Base-by-base conservation (phyloP, 2,888 invertebrate species). In the Diadegma fenestrale region DNA sequence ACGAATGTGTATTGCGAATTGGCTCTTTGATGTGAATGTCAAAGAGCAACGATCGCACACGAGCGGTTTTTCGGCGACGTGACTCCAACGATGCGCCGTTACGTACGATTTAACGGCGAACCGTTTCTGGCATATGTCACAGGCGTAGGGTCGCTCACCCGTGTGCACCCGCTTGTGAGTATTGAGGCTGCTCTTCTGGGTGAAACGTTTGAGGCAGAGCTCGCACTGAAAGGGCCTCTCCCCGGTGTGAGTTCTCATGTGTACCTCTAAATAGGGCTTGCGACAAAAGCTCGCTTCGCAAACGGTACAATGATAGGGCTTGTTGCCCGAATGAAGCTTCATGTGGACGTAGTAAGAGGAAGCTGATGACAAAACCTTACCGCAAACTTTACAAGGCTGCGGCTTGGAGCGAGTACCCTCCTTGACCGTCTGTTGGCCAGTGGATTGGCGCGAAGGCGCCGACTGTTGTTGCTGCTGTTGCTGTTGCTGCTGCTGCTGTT, bases 41-140 rank as follows among this genome's bases (percentile, higher is more conserved):
- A 96, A 95, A 89, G 96, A 96, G 94, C 97, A 96, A 88, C 96
- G 95, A 91, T 96, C 96, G 94, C 97, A 97, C 89, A 96, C 96
- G 90, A 97, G 92, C 51, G 96, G 96, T 94, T 96, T 96, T 92
- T 97, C 97, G 6, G 96, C 96, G 77, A 97, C 96, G 94, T 97
- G 97, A 73, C 97, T 96, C 97, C 97, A 97, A 89, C 96, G 96
- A 93, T 97, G 97, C 68, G 97, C 97, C 87, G 96, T 96, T 82
- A 97, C 96, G 91, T 97, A 97, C 92, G 97, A 97, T 94, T 97
- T 97, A 87, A 97, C 97, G 61, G 97, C 97, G 93, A 97, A 97
- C 90, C 96, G 95, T 94, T 97, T 97, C 92, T 96, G 96, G 94
- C 97, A 97, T 90, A 97, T 96, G 94, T 97, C 96, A 94, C 97